A percentile compares a stretch with the other conserved stretches of the same genome.
These are phyloP conservation scores for Tanypteryx hageni DNA, from an alignment of 2,888 invertebrate genomes.

Conservation along the genomic window DNA sequence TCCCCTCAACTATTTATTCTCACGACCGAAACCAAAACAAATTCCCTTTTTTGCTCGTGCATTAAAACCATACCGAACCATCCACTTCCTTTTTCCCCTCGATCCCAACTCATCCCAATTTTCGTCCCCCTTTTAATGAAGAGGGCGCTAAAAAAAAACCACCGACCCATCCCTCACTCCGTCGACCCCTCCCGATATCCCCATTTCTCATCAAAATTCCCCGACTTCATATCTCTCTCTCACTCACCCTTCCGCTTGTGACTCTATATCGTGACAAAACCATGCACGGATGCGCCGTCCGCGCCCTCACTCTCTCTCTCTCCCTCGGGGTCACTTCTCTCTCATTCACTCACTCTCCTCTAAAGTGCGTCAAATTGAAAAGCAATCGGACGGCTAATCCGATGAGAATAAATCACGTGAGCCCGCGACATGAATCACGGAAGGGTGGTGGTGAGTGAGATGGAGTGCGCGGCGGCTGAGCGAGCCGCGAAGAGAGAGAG, in stretches of 20 bases:
- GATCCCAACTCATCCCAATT: background rate
- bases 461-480: constrained; percentile 2
- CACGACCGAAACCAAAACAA: background rate
- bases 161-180: background rate
- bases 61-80: background rate
- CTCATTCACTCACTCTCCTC: background rate
- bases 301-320: background rate
- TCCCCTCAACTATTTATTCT: constrained; percentile 21
- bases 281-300: constrained; percentile 33
- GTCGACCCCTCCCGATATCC: background rate
- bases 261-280: constrained; percentile 60
- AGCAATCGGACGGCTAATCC: constrained; percentile 54
- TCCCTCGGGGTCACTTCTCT: background rate
- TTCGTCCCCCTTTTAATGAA: background rate
- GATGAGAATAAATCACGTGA: constrained; percentile 60
- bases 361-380: constrained; percentile 63
- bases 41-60: background rate
- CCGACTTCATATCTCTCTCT: background rate
- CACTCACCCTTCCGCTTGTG: constrained; percentile 12
- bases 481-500: background rate
- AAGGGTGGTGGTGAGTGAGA: constrained; percentile 13
- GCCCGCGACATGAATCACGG: constrained; percentile 61
- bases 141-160: background rate
- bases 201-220: background rate
- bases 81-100: background rate